Conservation (phyloP, 2,888 invertebrate species). For the Amphipyra tragopoginis region DNA sequence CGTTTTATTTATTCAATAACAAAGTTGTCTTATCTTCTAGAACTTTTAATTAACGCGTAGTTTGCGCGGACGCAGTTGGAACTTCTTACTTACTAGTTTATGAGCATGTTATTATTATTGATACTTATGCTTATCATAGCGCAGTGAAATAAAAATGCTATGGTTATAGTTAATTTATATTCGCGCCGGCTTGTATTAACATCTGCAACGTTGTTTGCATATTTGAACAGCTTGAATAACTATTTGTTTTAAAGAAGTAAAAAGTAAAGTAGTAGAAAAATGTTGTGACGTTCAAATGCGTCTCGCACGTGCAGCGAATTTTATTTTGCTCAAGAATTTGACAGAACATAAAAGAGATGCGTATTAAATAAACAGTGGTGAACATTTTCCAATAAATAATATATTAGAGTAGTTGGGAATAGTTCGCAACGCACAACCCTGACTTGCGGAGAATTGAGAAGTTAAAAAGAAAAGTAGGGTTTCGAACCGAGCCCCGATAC, state of each 20-base stretch:
- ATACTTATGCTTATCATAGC: constrained; percentile 24
- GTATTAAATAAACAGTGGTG: constrained; percentile 52
- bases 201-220: constrained; percentile 54
- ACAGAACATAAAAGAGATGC: constrained; percentile 13
- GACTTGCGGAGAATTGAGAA: constrained; percentile 72
- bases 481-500: constrained; percentile 55
- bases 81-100: constrained; percentile 31
- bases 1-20: constrained; percentile 77
- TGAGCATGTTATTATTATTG: constrained; percentile 33
- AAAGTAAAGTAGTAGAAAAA: constrained; percentile 22
- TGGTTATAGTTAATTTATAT: constrained; percentile 28
- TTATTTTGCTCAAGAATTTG: constrained; percentile 22
- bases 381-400: constrained; percentile 71
- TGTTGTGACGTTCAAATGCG: constrained; percentile 31
- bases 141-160: constrained; percentile 28
- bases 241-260: constrained; percentile 34
- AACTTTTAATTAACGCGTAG: constrained; percentile 77
- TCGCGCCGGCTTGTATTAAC: constrained; percentile 37
- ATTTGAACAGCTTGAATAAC: constrained; percentile 31
- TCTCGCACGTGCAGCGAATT: constrained; percentile 38
- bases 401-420: constrained; percentile 67
- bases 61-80: constrained; percentile 32
- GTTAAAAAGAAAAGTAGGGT: constrained; percentile 67
- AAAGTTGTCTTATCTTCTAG: constrained; percentile 68
- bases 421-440: constrained; percentile 66